These are phyloP conservation scores for Rhopalosiphum maidis DNA, from an alignment of 1,140 invertebrate genomes.

Conservation along the genomic window DNA sequence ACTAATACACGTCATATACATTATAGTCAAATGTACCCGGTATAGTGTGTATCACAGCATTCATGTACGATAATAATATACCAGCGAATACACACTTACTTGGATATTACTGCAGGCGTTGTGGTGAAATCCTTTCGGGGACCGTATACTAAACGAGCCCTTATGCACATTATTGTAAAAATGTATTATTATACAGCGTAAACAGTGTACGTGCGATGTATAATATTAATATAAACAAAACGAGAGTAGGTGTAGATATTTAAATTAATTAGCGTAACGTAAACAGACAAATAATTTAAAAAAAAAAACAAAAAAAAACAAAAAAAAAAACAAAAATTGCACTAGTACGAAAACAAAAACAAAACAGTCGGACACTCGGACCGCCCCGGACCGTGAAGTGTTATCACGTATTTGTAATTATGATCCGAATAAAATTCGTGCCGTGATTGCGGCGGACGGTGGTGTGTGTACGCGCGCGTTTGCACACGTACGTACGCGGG, in stretches of 20 bases:
- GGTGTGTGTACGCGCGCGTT: not conserved
- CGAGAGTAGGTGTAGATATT: not conserved
- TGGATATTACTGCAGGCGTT: not conserved
- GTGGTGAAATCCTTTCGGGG: not conserved
- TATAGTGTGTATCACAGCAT: not conserved
- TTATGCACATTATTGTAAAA: not conserved
- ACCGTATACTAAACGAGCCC: not conserved
- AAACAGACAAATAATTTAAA: not conserved
- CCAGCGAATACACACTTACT: not conserved
- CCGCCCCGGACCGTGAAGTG: conserved; percentile 20
- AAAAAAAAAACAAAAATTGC: not conserved
- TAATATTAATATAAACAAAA: not conserved
- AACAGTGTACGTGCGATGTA: not conserved
- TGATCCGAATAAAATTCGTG: not conserved
- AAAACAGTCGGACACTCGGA: conserved; percentile 7
- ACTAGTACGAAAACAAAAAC: conserved; percentile 48
- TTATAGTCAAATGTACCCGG: not conserved
- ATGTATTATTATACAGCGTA: not conserved
- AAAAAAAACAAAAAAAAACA: not conserved
- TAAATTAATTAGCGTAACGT: not conserved
- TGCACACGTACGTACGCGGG: not conserved
- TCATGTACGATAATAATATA: not conserved
- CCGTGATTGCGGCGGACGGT: not conserved
- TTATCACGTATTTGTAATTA: conserved; percentile 47
- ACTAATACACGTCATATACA: not conserved